Evolutionary conservation across 2,113 vertebrate genomes (phyloP), one percentile per base, ranked within the genome.

Genomic region (Pelusios castaneus): DNA sequence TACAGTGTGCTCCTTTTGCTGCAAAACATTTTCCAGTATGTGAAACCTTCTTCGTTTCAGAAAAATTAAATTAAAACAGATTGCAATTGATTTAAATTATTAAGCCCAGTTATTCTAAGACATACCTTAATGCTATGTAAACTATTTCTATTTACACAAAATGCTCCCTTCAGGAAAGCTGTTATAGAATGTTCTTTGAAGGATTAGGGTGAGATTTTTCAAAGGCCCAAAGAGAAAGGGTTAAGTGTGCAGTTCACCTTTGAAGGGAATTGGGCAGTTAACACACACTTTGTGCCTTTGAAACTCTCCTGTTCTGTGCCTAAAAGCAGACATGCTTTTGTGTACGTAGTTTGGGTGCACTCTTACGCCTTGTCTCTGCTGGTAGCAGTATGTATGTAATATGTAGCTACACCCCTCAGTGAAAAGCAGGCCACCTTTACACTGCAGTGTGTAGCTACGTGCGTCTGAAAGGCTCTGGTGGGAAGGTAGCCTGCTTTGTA

Each of bases 311-410:
- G n/a, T 80, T 38, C 11, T 80, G 47, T 95, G 94, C 92, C 88
- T 95, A 87, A 89, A 88, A 92, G 90, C 92, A 79, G 80, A 87
- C 90, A 91, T 91, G 94, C 3, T 8, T 95, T 92, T 90, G 63
- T 91, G 89, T 87, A 89, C 92, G 92, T 96, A 95, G 96, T 97
- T 94, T 96, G 92, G 93, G 95, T 94, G 96, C 45, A 95, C 95
- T 95, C 94, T 8, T 95, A 94, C 94, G 95, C 34, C 34, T 67
- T 67, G 34, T 67, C n/a, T 38, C n/a, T 16, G n/a, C 31, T n/a
- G 34, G 34, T 19, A 9, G 16, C 34, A 67, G 8, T 67, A 19
- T 67, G 17, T 38, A 67, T 8, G 17, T 17, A n/a, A n/a, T 38
- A 4, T 67, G 63, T 67, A 67, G 34, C 63, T 67, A 38, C 19